These are phyloP conservation scores for Hemicrepidius hirtus DNA, from an alignment of 2,888 invertebrate species.

Conservation along the genomic window DNA sequence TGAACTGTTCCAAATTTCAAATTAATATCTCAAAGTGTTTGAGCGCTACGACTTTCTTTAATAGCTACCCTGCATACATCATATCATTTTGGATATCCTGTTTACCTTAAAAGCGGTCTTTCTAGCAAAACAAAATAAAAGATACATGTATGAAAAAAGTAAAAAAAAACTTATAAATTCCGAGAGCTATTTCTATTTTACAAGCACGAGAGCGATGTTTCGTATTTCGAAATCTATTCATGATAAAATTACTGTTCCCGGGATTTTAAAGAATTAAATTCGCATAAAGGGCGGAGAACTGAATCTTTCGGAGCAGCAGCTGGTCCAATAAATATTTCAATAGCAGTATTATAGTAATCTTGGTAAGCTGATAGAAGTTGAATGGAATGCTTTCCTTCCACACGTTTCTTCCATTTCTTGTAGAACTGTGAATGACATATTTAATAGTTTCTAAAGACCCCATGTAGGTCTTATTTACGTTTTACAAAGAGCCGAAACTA, in stretches of 20 bases:
- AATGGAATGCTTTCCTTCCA: slow-evolving; percentile 41
- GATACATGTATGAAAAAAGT: too few species aligned
- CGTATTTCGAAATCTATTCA: neutral
- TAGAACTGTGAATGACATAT: slow-evolving; percentile 35
- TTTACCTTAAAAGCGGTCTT: too few species aligned
- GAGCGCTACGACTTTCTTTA: too few species aligned
- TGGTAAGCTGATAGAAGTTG: slow-evolving; percentile 43
- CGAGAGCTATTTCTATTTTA: too few species aligned
- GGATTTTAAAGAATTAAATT: slow-evolving; percentile 45
- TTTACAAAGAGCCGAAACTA: slow-evolving; percentile 29
- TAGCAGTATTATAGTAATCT: slow-evolving; percentile 39
- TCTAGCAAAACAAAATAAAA: too few species aligned
- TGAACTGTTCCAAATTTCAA: too few species aligned
- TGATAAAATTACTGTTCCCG: slow-evolving; percentile 28
- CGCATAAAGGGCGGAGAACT: slow-evolving; percentile 37
- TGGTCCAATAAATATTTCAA: slow-evolving; percentile 39
- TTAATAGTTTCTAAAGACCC: slow-evolving; percentile 45
- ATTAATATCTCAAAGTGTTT: too few species aligned
- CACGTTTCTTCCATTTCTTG: slow-evolving; percentile 43
- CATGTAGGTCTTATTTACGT: slow-evolving; percentile 47
- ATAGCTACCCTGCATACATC: too few species aligned
- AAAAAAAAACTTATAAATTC: too few species aligned
- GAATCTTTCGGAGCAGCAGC: slow-evolving; percentile 33
- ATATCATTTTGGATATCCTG: too few species aligned
- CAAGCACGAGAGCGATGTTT: neutral